Percentiles rank a stretch among this genome's conserved stretches.
phyloP scores from a whole-genome alignment of 1,140 invertebrate species.

The Eurosta solidaginis region DNA sequence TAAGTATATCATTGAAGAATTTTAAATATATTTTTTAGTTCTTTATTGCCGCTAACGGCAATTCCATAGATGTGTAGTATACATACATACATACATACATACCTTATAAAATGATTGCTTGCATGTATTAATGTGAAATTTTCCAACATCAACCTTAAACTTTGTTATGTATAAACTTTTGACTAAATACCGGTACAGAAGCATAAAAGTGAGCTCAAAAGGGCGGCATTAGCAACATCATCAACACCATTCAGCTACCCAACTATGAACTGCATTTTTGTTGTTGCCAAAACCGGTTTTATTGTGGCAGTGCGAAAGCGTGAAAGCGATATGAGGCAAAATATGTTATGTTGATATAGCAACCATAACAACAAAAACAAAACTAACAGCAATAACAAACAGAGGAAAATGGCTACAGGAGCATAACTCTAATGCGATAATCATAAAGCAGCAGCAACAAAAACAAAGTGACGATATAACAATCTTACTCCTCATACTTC shows the following conservation, averaged over 20 bases:
- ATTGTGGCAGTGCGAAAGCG: slow-evolving; percentile 9
- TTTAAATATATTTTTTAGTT: neutral
- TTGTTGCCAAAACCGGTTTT: slow-evolving; percentile 3
- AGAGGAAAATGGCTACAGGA: neutral
- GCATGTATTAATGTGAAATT: too few relatives aligned
- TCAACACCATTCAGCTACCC: neutral
- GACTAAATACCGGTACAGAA: neutral
- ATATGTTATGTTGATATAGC: slow-evolving; percentile 19
- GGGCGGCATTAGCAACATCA: neutral
- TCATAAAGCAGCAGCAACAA: neutral
- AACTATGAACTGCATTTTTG: neutral
- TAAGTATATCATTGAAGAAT: neutral
- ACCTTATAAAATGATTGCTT: too few relatives aligned
- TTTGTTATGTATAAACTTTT: too few relatives aligned
- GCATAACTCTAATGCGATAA: neutral
- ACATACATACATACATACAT: neutral
- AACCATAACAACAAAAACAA: neutral
- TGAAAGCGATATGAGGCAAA: slow-evolving; percentile 10
- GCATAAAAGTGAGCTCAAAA: neutral
- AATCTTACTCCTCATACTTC: neutral
- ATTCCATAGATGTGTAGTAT: too few relatives aligned
- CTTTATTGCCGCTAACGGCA: too few relatives aligned
- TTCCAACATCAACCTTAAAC: too few relatives aligned
- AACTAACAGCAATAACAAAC: neutral
- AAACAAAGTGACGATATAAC: neutral